Evolutionary conservation across 2,113 vertebrate genomes (phyloP).

Genomic region (Hippotragus niger): DNA sequence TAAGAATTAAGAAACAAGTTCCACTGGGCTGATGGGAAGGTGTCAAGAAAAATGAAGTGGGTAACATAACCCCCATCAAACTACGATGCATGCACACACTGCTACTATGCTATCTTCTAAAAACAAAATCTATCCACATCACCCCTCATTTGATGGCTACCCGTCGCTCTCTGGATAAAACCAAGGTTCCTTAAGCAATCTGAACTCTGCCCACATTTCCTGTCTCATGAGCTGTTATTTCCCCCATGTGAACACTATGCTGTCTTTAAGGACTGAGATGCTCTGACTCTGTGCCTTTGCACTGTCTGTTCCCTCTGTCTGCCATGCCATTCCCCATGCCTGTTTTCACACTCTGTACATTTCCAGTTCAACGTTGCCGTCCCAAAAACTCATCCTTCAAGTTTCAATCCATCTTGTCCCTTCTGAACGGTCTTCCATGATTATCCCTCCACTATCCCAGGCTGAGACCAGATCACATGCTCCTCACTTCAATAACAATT

Average conservation of each 20-base stretch:
- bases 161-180: background rate
- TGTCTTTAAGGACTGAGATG: background rate
- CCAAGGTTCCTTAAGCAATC: background rate
- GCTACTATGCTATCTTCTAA: background rate
- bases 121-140: background rate
- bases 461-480: background rate
- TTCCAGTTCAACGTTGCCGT: background rate
- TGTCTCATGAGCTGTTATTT: background rate
- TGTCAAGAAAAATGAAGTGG: background rate
- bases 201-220: background rate
- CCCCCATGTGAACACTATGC: accelerated
- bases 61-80: background rate
- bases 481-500: background rate
- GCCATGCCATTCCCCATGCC: background rate
- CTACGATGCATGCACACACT: background rate
- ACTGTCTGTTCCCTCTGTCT: background rate
- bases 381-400: background rate
- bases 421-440: background rate
- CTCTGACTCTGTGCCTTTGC: background rate
- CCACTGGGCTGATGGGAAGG: background rate
- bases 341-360: background rate
- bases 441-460: background rate
- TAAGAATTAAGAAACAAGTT: background rate
- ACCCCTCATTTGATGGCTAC: background rate
- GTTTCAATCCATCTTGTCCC: background rate